A percentile compares a stretch with the other conserved stretches of the same genome.
Conservation (phyloP, 2,113 vertebrate species). For the Malurus cyaneus region DNA sequence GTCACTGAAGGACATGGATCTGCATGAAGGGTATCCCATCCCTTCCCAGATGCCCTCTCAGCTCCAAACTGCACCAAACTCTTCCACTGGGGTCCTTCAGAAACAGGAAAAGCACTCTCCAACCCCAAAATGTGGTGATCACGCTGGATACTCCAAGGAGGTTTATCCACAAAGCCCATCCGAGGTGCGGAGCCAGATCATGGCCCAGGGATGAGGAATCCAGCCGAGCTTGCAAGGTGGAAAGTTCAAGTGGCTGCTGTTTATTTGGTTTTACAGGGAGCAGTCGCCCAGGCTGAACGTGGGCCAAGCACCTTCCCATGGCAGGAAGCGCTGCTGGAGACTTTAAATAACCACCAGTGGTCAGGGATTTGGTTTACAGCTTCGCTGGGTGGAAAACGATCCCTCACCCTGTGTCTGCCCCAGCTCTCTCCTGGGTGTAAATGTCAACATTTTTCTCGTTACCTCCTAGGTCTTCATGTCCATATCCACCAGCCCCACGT, state of each 20-base stretch:
- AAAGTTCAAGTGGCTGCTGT: slow-evolving; percentile 59
- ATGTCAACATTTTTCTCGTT: not conserved
- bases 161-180: not conserved
- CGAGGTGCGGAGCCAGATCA: rapidly evolving
- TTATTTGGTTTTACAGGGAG: slow-evolving; percentile 56
- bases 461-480: not conserved
- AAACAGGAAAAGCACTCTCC: not conserved
- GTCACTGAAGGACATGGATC: not conserved
- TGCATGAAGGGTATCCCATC: not conserved
- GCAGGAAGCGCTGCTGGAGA: not conserved
- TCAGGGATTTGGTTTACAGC: slow-evolving; percentile 21
- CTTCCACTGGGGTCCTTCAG: not conserved
- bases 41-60: not conserved
- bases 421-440: not conserved
- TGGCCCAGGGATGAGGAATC: not conserved
- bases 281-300: not conserved
- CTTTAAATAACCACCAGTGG: slow-evolving; percentile 60
- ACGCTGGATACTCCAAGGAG: not conserved
- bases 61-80: not conserved
- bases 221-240: not conserved
- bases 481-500: not conserved
- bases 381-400: not conserved
- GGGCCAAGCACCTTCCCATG: slow-evolving; percentile 42
- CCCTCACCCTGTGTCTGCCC: not conserved
- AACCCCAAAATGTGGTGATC: not conserved